Base-by-base conservation (phyloP, 2,113 vertebrate species). In the Pangasianodon hypophthalmus region DNA sequence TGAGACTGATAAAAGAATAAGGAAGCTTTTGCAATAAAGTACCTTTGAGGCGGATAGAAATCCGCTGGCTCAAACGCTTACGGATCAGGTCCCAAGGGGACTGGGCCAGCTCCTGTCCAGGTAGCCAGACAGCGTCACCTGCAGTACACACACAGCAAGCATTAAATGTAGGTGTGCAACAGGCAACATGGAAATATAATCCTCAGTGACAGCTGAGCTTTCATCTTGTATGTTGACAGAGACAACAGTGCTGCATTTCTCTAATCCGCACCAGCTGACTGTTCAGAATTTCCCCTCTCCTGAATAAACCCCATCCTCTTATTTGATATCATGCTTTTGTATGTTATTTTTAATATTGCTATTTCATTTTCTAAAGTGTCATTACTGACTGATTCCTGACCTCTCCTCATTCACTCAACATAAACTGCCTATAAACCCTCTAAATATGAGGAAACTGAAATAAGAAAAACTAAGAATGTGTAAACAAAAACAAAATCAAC, bases 21-120 rank as follows among this genome's bases (percentile, higher is more conserved):
- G 19, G 50, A 54, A 46, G 19, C 16, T 16, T 50, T 84, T 29
- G 79, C 60, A 37, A 86, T 4, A 13, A 29, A 26, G 19, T 92
- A 96, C 95, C 95, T 96, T 95, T 95, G 64, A 96, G 95, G 81
- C 91, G 93, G 89, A 97, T 93, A 32, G 96, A 97, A 92, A 98
- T 93, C 52, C 95, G 91, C 86, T 98, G 97, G 87, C 96, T 93
- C 90, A 95, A 96, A 73, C 95, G 97, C 91, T 94, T 98, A 87
- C 95, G 96, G 94, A 98, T 91, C n/a, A 99, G 96, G 83, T 98
- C 97, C 98, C 98, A 98, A 0, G 97, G 98, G 81, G 96, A 94
- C 14, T 96, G 92, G 7, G 95, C 77, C 90, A 96, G 96, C 88
- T 95, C 96, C 94, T 98, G 97, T 94, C 96, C 96, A 7, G 94